A percentile compares a stretch with the other conserved stretches of the same genome.
These are phyloP conservation scores for Stenodera caucasica DNA, from an alignment of 2,888 invertebrate species.

Conservation along the genomic window DNA sequence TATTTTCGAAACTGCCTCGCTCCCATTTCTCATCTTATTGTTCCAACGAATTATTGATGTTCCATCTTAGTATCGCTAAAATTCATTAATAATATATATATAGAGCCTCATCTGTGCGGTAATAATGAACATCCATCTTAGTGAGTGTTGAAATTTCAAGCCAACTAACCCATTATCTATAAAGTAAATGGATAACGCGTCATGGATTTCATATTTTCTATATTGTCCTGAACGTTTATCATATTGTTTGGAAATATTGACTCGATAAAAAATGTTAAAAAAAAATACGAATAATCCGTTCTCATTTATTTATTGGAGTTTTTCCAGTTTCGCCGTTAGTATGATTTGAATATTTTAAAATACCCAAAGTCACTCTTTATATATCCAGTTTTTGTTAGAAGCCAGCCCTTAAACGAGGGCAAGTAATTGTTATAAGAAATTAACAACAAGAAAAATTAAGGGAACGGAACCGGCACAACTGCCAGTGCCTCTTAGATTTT, in stretches of 20 bases:
- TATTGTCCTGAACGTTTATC: not conserved
- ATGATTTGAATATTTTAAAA: no score
- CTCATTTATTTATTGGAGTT: no score
- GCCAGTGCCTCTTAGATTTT: not conserved
- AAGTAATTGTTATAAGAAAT: not conserved
- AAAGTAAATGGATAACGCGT: not conserved
- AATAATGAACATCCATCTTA: constrained; percentile 1
- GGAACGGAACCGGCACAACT: not conserved
- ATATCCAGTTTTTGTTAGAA: not conserved
- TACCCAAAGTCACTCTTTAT: no score
- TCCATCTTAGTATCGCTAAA: not conserved
- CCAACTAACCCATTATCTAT: not conserved
- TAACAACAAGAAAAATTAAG: not conserved
- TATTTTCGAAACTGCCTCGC: no score
- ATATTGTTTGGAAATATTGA: not conserved
- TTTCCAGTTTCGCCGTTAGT: no score
- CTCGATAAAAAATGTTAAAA: no score
- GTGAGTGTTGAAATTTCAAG: not conserved
- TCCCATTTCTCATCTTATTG: not conserved
- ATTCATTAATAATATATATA: constrained; percentile 5
- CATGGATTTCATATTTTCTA: not conserved
- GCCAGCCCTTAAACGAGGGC: not conserved
- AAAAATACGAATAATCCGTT: no score
- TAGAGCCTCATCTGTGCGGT: not conserved
- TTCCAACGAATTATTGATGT: not conserved